Evolutionary conservation across 2,888 invertebrate genomes (phyloP).

Genomic region (Heliconius cydno): DNA sequence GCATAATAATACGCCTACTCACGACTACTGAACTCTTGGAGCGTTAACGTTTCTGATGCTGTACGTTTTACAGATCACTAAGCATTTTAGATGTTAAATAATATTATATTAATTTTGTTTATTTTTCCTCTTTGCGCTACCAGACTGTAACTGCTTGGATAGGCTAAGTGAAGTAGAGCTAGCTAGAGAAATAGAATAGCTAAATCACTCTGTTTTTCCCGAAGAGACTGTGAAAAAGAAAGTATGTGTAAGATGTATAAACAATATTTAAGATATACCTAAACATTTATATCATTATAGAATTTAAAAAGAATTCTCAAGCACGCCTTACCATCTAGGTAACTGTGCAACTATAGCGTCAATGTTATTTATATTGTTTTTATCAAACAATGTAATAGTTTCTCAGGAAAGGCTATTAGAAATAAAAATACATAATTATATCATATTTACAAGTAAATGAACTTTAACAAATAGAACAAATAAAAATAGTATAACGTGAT

Average conservation of each 20-base stretch:
- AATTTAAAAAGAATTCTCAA: background rate
- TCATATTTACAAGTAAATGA: constrained; percentile 20
- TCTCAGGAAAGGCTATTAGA: constrained; percentile 16
- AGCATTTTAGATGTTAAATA: background rate
- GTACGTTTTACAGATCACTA: constrained; percentile 2
- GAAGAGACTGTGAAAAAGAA: too few species aligned
- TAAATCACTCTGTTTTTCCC: too few species aligned
- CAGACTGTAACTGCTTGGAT: background rate
- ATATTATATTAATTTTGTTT: background rate
- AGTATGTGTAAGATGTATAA: too few species aligned
- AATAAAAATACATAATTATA: constrained; percentile 13
- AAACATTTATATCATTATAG: background rate
- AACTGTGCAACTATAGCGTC: background rate
- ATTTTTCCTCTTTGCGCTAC: background rate
- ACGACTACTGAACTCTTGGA: constrained; percentile 62
- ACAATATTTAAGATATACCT: background rate
- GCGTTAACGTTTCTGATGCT: constrained; percentile 59
- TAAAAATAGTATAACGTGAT: constrained; percentile 18
- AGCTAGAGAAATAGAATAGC: background rate
- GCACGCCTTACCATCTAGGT: background rate
- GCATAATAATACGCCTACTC: constrained; percentile 82
- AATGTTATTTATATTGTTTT: constrained; percentile 1
- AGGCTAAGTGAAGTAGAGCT: background rate
- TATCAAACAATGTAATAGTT: constrained; percentile 5
- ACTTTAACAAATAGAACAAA: constrained; percentile 27